These are phyloP conservation scores for Lagopus leucura DNA, from an alignment of 2,113 vertebrate genomes.

Conservation along the genomic window DNA sequence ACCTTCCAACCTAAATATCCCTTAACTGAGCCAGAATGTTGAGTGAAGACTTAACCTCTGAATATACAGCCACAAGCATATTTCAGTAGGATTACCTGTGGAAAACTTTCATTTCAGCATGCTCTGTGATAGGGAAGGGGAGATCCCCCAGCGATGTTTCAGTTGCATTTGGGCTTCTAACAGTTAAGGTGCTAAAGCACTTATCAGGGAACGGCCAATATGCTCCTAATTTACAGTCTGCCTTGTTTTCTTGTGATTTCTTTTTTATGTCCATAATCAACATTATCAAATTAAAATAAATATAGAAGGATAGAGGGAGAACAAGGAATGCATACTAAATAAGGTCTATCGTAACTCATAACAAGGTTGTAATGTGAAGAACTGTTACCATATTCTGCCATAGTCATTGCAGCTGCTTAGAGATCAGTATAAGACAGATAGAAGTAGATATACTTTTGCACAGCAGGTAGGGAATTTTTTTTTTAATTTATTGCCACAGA, in stretches of 20 bases:
- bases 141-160: neutral
- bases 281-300: neutral
- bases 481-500: neutral
- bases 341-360: neutral
- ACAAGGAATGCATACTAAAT: neutral
- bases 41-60: neutral
- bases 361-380: neutral
- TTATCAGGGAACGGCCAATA: neutral
- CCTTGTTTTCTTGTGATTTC: neutral
- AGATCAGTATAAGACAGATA: neutral
- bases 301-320: neutral
- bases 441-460: neutral
- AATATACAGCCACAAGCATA: rapidly evolving
- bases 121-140: neutral
- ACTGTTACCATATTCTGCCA: neutral
- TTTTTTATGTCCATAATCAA: neutral
- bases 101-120: neutral
- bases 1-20: neutral
- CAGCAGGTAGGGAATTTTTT: neutral
- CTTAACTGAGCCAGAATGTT: neutral
- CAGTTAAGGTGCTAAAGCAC: neutral
- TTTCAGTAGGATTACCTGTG: neutral
- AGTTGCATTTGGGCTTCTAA: neutral
- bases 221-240: neutral
- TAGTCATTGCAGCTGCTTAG: neutral